A percentile compares a stretch with the other conserved stretches of the same genome.
Conservation (phyloP, 2,888 invertebrate genomes). For the Drosophila suboccidentalis region DNA sequence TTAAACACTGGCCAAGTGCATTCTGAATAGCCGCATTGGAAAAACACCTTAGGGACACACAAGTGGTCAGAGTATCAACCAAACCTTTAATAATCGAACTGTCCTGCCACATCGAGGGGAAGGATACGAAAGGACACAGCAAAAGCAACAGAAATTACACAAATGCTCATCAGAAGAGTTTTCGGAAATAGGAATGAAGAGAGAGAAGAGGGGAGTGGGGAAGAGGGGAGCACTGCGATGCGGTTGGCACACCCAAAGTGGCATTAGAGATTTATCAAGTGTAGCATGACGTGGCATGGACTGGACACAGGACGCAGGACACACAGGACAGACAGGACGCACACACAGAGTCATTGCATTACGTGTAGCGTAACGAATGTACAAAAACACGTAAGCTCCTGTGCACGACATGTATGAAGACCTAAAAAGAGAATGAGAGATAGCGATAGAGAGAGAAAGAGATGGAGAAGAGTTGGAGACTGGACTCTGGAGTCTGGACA, state of each 20-base stretch:
- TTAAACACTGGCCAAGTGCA: constrained; percentile 68
- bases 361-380: constrained; percentile 80
- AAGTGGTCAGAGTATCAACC: constrained; percentile 38
- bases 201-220: not conserved
- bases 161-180: constrained; percentile 57
- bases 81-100: constrained; percentile 74
- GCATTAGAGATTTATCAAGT: constrained; percentile 84
- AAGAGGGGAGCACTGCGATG: constrained; percentile 35
- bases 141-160: constrained; percentile 74
- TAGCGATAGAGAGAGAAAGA: not conserved
- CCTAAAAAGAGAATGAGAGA: not conserved
- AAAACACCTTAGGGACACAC: constrained; percentile 41
- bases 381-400: constrained; percentile 76
- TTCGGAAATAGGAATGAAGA: constrained; percentile 23
- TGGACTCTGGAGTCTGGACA: constrained; percentile 46
- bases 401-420: constrained; percentile 44
- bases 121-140: constrained; percentile 20
- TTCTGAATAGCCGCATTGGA: constrained; percentile 45
- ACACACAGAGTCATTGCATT: constrained; percentile 65
- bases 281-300: constrained; percentile 80
- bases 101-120: constrained; percentile 13
- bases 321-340: constrained; percentile 35
- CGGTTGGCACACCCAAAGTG: constrained; percentile 81
- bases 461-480: not conserved
- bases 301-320: constrained; percentile 41